Conservation (phyloP, 2,888 invertebrate genomes). For the Marronus borbonicus region DNA sequence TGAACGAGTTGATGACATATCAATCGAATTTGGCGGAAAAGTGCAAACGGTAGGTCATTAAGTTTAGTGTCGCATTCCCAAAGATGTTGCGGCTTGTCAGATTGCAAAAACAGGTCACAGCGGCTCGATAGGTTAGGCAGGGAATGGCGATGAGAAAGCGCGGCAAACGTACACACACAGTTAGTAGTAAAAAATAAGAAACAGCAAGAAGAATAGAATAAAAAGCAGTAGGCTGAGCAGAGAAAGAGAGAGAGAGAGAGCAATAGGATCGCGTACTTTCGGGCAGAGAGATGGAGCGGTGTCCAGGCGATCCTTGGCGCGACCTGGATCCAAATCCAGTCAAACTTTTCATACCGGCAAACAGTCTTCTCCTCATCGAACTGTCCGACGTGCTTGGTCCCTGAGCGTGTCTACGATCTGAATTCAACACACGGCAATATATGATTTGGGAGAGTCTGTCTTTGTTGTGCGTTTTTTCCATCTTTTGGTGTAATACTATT, state of each 20-base stretch:
- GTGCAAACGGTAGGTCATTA: not conserved
- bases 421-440: conserved; percentile 49
- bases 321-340: conserved; percentile 82
- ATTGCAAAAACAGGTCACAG: not conserved
- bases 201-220: conserved; percentile 47
- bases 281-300: conserved; percentile 89
- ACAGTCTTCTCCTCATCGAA: conserved; percentile 82
- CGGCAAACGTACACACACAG: conserved; percentile 4
- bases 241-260: conserved; percentile 48
- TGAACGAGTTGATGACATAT: too few relatives aligned
- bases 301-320: conserved; percentile 80
- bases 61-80: conserved; percentile 12
- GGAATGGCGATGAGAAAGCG: conserved; percentile 12
- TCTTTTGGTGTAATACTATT: too few relatives aligned
- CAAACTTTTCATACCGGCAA: conserved; percentile 87
- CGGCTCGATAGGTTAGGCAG: not conserved
- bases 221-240: conserved; percentile 43
- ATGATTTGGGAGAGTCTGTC: not conserved
- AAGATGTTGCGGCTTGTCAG: not conserved
- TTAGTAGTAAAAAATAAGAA: conserved; percentile 39
- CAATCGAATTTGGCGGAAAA: conserved; percentile 1
- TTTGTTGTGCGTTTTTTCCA: not conserved
- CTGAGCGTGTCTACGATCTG: conserved; percentile 57
- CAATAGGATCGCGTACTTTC: conserved; percentile 79
- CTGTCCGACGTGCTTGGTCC: conserved; percentile 66